Conservation (phyloP, 2,888 invertebrate genomes). For the Notocelia uddmanniana region DNA sequence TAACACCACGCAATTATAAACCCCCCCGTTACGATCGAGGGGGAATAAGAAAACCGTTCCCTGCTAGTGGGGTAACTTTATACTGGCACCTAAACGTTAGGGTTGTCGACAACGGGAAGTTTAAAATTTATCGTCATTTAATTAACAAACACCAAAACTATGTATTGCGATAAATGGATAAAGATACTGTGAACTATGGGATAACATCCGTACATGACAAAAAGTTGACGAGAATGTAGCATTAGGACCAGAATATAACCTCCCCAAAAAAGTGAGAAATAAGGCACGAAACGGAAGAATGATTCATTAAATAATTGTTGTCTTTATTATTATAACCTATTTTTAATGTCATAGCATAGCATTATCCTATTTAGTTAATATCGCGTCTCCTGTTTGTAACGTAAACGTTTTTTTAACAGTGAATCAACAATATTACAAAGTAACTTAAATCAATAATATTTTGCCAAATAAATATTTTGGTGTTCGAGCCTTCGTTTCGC, state of each 20-base stretch:
- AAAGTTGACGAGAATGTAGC: background rate
- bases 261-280: too few species aligned
- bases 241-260: background rate
- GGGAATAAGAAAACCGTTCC: slow-evolving; percentile 75
- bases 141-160: background rate
- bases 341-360: too few species aligned
- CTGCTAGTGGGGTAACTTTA: slow-evolving; percentile 70
- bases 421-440: too few species aligned
- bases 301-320: too few species aligned
- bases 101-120: slow-evolving; percentile 55
- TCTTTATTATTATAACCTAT: too few species aligned
- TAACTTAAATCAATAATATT: background rate
- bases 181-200: background rate
- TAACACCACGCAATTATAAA: slow-evolving; percentile 26
- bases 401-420: too few species aligned
- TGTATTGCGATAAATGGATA: background rate
- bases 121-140: background rate
- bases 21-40: slow-evolving; percentile 37
- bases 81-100: slow-evolving; percentile 63
- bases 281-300: too few species aligned
- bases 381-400: too few species aligned
- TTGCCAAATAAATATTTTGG: too few species aligned
- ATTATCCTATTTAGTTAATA: too few species aligned
- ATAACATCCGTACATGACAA: background rate
- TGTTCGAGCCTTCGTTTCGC: too few species aligned